Evolutionary conservation across 2,113 vertebrate species (phyloP).

Genomic region (Bubo bubo): DNA sequence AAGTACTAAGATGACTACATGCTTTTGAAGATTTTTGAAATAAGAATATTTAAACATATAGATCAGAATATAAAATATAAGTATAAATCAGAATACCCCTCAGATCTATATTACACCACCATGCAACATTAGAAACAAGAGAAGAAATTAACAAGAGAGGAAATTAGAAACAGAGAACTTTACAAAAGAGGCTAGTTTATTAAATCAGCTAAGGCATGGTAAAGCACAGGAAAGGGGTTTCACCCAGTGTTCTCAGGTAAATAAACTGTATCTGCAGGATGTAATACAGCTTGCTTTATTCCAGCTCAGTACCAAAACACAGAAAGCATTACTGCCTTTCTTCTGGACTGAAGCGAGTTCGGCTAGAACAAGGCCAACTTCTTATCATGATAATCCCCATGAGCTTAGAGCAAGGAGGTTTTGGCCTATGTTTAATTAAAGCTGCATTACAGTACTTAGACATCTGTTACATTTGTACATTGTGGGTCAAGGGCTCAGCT

Average conservation of each 20-base stretch:
- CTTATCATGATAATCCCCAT: slow-evolving; percentile 22
- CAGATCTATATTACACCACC: neutral
- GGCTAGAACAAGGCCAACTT: neutral
- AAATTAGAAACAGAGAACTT: neutral
- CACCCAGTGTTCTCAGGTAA: neutral
- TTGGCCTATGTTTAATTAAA: slow-evolving; percentile 68
- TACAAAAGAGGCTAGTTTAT: neutral
- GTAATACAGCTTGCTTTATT: neutral
- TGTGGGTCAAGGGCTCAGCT: slow-evolving; percentile 10
- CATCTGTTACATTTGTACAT: slow-evolving; percentile 64
- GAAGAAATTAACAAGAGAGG: no score
- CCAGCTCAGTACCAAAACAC: neutral
- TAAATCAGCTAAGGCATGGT: neutral
- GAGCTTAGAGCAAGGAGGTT: slow-evolving; percentile 9
- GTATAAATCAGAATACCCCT: neutral
- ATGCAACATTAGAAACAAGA: neutral
- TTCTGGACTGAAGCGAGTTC: neutral
- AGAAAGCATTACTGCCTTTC: neutral
- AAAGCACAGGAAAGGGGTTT: neutral
- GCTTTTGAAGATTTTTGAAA: neutral
- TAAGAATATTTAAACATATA: neutral
- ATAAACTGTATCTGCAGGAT: neutral
- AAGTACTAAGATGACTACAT: slow-evolving; percentile 16
- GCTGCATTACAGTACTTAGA: slow-evolving; percentile 40
- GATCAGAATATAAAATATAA: neutral